These are phyloP conservation scores for Dallia pectoralis DNA, from an alignment of 2,797 vertebrate species.

Conservation along the genomic window DNA sequence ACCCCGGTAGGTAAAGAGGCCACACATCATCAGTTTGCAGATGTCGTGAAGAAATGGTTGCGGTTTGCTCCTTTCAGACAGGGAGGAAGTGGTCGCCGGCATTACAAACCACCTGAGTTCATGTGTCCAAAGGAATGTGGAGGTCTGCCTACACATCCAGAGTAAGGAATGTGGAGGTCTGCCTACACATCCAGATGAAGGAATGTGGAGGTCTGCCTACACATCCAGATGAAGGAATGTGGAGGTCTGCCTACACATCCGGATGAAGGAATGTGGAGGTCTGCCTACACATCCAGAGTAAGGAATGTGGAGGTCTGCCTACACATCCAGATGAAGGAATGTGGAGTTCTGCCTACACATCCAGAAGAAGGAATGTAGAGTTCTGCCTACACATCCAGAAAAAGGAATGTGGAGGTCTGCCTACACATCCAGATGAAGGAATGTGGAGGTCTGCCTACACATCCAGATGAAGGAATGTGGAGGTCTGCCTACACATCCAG, in stretches of 20 bases:
- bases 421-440: not conserved
- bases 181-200: too few species aligned
- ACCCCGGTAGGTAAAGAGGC: slow-evolving; percentile 64
- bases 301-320: slow-evolving; percentile 19
- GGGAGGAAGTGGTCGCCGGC: slow-evolving; percentile 53
- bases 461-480: too few species aligned
- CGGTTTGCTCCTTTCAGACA: slow-evolving; percentile 64
- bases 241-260: too few species aligned
- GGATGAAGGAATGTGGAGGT: too few species aligned
- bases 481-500: too few species aligned
- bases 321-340: not conserved
- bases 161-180: not conserved
- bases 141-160: slow-evolving; percentile 8
- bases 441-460: too few species aligned
- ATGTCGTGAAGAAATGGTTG: slow-evolving; percentile 67
- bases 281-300: not conserved
- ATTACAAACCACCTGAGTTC: slow-evolving; percentile 51
- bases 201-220: too few species aligned
- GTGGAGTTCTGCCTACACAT: too few species aligned
- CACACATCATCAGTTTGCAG: slow-evolving; percentile 67
- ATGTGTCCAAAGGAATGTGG: slow-evolving; percentile 35
- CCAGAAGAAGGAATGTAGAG: too few species aligned
- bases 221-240: not conserved
- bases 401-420: slow-evolving; percentile 22
- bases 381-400: too few species aligned